Conservation (phyloP, 1,140 invertebrate genomes). For the Phocides pigmalion region DNA sequence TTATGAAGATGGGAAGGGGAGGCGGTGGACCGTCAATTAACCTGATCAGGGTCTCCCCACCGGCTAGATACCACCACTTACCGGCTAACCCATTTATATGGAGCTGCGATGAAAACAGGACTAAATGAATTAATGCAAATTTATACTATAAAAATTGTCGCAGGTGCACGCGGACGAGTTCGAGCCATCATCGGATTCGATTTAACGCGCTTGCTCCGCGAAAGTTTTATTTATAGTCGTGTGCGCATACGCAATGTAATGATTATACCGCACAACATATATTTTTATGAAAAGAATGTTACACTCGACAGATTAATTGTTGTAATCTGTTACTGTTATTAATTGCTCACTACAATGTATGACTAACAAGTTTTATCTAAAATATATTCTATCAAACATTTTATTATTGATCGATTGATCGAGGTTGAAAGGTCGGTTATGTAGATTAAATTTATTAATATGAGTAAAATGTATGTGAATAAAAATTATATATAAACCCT, state of each 20-base stretch:
- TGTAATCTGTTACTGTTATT: slow-evolving; percentile 15
- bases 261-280: slow-evolving; percentile 44
- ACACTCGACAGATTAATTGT: slow-evolving; percentile 28
- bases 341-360: neutral
- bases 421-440: too few relatives aligned
- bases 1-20: neutral
- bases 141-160: slow-evolving; percentile 84
- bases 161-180: slow-evolving; percentile 79
- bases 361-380: neutral
- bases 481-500: too few relatives aligned
- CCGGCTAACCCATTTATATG: slow-evolving; percentile 82
- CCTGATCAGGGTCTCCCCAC: slow-evolving; percentile 34
- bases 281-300: slow-evolving; percentile 46
- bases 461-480: too few relatives aligned
- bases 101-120: slow-evolving; percentile 73
- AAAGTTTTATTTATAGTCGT: slow-evolving; percentile 79
- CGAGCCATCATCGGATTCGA: slow-evolving; percentile 72
- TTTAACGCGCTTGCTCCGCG: slow-evolving; percentile 74
- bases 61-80: slow-evolving; percentile 72
- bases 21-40: slow-evolving; percentile 46
- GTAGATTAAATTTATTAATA: too few relatives aligned
- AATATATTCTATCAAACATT: neutral
- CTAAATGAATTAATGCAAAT: slow-evolving; percentile 83
- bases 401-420: too few relatives aligned
- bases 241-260: slow-evolving; percentile 37